phyloP scores from a whole-genome alignment of 2,797 vertebrate genomes.

The Martes flavigula region DNA sequence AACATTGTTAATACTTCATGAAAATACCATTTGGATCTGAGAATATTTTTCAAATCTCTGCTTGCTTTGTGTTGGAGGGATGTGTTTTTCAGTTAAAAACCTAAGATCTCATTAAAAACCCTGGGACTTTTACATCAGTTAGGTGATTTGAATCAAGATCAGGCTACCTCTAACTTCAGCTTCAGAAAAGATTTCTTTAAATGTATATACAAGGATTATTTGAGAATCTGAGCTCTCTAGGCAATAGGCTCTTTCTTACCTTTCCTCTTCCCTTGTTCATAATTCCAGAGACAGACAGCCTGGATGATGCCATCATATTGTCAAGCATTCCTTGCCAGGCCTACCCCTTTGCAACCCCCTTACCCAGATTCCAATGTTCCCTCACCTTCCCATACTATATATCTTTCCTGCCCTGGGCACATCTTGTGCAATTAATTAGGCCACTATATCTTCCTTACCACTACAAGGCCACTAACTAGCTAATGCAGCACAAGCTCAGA shows the following conservation, averaged over 20 bases:
- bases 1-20: not conserved
- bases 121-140: not conserved
- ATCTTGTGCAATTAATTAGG: not conserved
- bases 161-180: not conserved
- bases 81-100: not conserved
- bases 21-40: not conserved
- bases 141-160: conserved; percentile 25
- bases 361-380: not conserved
- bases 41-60: conserved; percentile 8
- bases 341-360: not conserved
- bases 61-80: not conserved
- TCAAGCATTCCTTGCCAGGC: not conserved
- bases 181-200: not conserved
- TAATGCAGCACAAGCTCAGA: not conserved
- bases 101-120: not conserved
- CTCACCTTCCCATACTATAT: not conserved
- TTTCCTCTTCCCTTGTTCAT: not conserved
- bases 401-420: not conserved
- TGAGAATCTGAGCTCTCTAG: not conserved
- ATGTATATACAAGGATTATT: not conserved
- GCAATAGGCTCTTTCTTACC: not conserved
- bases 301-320: not conserved
- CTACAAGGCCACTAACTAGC: not conserved
- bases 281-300: not conserved
- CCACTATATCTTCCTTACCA: not conserved